Conservation (phyloP, 2,888 invertebrate species). For the Ceramica pisi region DNA sequence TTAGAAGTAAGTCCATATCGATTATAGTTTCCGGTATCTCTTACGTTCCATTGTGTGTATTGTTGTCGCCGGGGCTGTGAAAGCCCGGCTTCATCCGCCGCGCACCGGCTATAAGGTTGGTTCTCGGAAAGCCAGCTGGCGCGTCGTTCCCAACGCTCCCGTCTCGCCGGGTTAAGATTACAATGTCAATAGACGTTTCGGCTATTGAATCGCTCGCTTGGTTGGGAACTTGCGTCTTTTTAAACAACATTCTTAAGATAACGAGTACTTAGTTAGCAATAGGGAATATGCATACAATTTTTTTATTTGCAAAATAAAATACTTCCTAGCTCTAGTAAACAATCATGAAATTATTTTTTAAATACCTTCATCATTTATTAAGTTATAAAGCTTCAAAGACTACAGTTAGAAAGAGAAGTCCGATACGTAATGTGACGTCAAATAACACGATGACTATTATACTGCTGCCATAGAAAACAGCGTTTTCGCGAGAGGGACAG, state of each 20-base stretch:
- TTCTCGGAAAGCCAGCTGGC: constrained; percentile 82
- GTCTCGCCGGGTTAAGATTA: constrained; percentile 80
- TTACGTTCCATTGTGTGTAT: constrained; percentile 81
- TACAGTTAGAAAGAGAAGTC: no score
- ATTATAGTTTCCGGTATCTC: constrained; percentile 87
- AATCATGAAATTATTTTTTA: no score
- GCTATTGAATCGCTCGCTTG: constrained; percentile 74
- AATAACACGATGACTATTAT: no score
- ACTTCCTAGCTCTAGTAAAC: no score
- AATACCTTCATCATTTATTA: no score
- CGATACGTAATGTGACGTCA: no score
- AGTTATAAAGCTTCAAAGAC: no score
- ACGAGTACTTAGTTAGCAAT: constrained; percentile 57
- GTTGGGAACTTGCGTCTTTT: constrained; percentile 71
- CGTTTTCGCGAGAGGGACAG: no score
- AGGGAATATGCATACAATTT: no score
- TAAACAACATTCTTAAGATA: constrained; percentile 68
- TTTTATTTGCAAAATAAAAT: no score
- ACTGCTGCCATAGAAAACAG: no score
- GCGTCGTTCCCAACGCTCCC: constrained; percentile 70
- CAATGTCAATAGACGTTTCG: constrained; percentile 83
- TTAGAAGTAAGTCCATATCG: constrained; percentile 81
- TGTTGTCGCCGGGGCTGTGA: constrained; percentile 73
- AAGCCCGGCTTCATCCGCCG: constrained; percentile 73
- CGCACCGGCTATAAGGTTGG: constrained; percentile 72